These are phyloP conservation scores for Dermatemys mawii DNA, from an alignment of 2,113 vertebrate genomes.

Conservation along the genomic window DNA sequence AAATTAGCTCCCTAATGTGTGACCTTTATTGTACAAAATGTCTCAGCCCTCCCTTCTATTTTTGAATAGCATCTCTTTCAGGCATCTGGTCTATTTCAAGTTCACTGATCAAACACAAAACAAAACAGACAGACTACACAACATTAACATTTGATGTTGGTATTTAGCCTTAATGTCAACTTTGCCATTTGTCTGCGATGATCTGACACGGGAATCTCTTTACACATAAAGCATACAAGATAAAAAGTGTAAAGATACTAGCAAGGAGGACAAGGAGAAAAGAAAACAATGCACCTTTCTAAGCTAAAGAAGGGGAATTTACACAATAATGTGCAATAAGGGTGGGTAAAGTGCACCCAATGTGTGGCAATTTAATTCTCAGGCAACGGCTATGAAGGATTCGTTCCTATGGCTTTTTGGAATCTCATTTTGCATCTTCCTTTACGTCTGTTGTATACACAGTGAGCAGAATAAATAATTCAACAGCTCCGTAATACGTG, in stretches of 20 bases:
- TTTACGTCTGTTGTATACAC: neutral
- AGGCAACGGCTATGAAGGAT: neutral
- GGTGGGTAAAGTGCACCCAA: neutral
- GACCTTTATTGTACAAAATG: neutral
- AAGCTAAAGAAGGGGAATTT: neutral
- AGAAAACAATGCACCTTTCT: neutral
- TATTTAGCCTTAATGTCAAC: conserved; percentile 14
- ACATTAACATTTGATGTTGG: neutral
- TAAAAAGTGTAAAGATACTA: neutral
- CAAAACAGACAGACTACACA: neutral
- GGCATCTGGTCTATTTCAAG: neutral
- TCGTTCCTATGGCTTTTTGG: neutral
- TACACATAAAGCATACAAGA: neutral
- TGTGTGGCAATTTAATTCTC: neutral
- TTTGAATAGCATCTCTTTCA: conserved; percentile 1
- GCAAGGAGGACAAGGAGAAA: neutral
- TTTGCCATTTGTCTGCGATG: neutral
- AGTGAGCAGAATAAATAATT: neutral
- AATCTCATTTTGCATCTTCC: neutral
- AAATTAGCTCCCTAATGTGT: neutral
- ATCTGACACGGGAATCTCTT: neutral
- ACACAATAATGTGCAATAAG: neutral
- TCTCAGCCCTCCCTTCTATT: neutral
- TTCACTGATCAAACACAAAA: neutral
- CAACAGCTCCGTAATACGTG: neutral